Evolutionary conservation across 2,113 vertebrate genomes (phyloP), one percentile per base, ranked within the genome.

Genomic region (Tachycineta bicolor): DNA sequence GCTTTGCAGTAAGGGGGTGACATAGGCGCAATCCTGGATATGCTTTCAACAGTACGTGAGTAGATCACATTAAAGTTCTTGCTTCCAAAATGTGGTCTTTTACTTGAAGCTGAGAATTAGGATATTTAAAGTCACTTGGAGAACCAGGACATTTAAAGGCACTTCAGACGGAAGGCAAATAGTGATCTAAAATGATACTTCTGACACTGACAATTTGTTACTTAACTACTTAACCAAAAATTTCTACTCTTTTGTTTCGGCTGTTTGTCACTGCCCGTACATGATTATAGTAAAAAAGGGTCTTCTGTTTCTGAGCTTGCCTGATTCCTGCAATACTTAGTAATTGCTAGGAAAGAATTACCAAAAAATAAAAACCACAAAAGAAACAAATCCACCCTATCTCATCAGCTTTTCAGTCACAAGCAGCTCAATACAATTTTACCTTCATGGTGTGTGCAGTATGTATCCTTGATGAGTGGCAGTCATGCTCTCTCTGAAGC

Each of bases 321-420:
- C 53, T 76, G 73, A 74, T 67, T 41, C n/a, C 56, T 91, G 59
- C 64, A 58, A 5, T 16, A 39, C 25, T 94, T 80, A 34, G 21
- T 25, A 46, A 29, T 5, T 47, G 33, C 4, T 62, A 31, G 25
- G 29, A 23, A 63, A 63, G 20, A 34, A 69, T 19, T 53, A 25
- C 17, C 3, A 46, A 67, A n/a, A 13, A 69, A 43, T 14, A 43
- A 43, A 43, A 43, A 5, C 41, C 41, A 43, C 41, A 43, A 43
- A 43, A 43, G 41, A 43, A 43, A 43, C 41, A 9, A 4, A 3
- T 0, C 19, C 28, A 6, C n/a, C 25, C 26, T 76, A 11, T 76
- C 64, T 94, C 52, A 55, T 75, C 90, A 88, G 80, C 47, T 92
- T 65, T 74, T 65, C 74, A 77, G 81, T 96, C 88, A 26, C 88